These are phyloP conservation scores for Todus mexicanus DNA, from an alignment of 2,797 vertebrate genomes.

Conservation along the genomic window DNA sequence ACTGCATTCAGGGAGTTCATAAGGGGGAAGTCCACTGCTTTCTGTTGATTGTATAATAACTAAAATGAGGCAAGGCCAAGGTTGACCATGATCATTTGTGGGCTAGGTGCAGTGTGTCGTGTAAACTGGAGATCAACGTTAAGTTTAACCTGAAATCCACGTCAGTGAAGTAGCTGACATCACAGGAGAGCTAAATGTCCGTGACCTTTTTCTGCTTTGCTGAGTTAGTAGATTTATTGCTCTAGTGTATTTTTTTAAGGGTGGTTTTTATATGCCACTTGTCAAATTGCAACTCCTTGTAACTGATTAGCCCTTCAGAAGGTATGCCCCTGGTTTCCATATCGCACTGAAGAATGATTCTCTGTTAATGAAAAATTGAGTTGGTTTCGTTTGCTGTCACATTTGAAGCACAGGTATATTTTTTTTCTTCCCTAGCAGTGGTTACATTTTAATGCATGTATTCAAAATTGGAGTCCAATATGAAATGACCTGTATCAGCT, in stretches of 20 bases:
- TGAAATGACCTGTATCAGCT: slow-evolving; percentile 35
- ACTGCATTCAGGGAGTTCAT: neutral
- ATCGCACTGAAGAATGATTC: slow-evolving; percentile 7
- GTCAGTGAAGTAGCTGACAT: neutral
- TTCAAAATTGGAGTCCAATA: slow-evolving; percentile 37
- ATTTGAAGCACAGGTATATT: slow-evolving; percentile 3
- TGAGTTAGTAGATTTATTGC: neutral
- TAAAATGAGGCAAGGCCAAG: neutral
- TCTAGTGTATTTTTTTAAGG: neutral
- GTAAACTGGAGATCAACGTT: neutral
- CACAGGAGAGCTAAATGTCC: neutral
- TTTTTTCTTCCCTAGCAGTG: neutral
- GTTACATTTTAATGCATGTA: slow-evolving; percentile 34
- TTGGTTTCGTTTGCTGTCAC: slow-evolving; percentile 18
- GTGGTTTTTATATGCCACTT: neutral
- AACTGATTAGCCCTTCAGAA: slow-evolving; percentile 22
- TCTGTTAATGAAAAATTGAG: slow-evolving; percentile 47
- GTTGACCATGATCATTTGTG: neutral
- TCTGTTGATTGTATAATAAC: neutral
- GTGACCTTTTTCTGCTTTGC: neutral
- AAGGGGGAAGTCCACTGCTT: neutral
- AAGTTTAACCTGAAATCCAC: neutral
- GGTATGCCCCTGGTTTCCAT: neutral
- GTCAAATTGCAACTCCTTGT: neutral
- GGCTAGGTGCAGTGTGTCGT: neutral